phyloP scores from a whole-genome alignment of 2,888 invertebrate genomes.

The Biston betularia region DNA sequence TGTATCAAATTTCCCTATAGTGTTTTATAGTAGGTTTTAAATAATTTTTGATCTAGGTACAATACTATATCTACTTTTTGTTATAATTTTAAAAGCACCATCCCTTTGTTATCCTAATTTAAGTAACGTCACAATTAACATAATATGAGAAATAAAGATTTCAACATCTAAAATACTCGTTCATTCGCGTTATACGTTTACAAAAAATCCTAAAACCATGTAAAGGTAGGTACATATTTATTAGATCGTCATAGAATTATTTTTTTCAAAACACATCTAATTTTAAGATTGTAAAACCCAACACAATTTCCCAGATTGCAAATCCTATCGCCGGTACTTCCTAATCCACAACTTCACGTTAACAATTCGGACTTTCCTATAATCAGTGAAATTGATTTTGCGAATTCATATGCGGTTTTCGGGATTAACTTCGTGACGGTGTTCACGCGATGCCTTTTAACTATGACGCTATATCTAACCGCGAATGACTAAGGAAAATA shows the following conservation, averaged over 20 bases:
- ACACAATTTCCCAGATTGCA: conserved; percentile 2
- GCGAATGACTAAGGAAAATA: conserved; percentile 13
- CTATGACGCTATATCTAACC: conserved; percentile 18
- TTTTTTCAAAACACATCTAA: not conserved
- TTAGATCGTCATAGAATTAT: no score
- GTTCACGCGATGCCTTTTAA: conserved; percentile 3
- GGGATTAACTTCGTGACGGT: conserved; percentile 21
- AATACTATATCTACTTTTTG: no score
- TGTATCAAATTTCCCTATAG: not conserved
- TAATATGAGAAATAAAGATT: no score
- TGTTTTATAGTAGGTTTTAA: not conserved
- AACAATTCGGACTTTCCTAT: conserved; percentile 17
- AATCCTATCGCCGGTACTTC: not conserved
- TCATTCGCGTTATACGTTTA: no score
- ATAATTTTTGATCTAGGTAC: no score
- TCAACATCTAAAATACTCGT: no score
- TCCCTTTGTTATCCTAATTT: no score
- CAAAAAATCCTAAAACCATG: no score
- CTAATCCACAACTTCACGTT: not conserved
- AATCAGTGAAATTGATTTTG: conserved; percentile 17
- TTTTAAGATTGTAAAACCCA: conserved; percentile 1
- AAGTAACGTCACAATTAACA: no score
- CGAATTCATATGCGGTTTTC: conserved; percentile 17
- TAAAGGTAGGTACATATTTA: no score
- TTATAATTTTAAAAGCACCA: no score